Conservation (phyloP, 2,113 vertebrate species). For the Callorhinus ursinus region DNA sequence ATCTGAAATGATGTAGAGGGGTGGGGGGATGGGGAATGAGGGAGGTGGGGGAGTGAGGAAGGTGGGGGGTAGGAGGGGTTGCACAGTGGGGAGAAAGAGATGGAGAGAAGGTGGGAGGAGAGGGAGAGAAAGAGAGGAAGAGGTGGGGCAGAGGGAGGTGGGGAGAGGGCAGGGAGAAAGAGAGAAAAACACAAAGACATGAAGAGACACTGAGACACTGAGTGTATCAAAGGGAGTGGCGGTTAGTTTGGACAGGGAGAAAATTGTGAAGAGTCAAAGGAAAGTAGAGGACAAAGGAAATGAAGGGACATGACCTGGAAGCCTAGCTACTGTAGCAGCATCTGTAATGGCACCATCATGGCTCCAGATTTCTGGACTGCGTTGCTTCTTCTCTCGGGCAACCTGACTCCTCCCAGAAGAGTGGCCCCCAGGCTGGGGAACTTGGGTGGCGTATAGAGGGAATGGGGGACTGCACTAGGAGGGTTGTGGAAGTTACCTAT, state of each 20-base stretch:
- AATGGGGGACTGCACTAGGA: background rate
- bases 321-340: fast-evolving
- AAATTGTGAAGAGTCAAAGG: background rate
- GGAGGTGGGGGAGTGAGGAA: background rate
- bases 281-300: background rate
- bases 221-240: background rate
- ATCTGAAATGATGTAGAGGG: background rate
- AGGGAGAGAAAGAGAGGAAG: background rate
- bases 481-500: background rate
- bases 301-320: too few species aligned
- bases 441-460: background rate
- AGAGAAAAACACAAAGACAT: background rate
- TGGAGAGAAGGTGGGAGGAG: background rate
- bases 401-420: background rate
- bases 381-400: background rate
- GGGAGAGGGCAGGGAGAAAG: background rate
- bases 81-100: background rate
- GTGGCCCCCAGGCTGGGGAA: background rate
- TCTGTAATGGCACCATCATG: fast-evolving
- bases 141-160: background rate
- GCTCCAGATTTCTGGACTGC: too few species aligned
- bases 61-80: background rate
- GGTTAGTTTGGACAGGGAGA: background rate
- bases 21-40: background rate
- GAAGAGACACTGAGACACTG: background rate